Conservation (phyloP, 1,140 invertebrate species). For the Phocides pigmalion region DNA sequence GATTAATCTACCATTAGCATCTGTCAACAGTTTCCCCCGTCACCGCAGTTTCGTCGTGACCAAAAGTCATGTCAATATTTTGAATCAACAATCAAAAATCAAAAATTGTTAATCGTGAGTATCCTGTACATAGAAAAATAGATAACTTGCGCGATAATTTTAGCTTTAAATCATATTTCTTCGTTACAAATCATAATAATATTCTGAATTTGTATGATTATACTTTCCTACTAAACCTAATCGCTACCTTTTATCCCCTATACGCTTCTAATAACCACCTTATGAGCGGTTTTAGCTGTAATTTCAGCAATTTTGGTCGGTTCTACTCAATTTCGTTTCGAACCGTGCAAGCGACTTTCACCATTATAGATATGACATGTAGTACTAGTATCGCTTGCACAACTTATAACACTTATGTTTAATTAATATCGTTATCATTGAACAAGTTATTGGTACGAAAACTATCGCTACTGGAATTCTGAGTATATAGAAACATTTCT, state of each 20-base stretch:
- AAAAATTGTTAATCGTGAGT: too few species aligned
- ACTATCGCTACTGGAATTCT: conserved; percentile 17
- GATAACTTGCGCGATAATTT: too few species aligned
- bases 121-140: too few species aligned
- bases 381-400: background rate
- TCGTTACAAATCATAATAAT: background rate
- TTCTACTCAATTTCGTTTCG: conserved; percentile 41
- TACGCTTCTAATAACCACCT: conserved; percentile 31
- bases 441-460: conserved; percentile 17
- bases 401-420: conserved; percentile 6
- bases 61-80: too few species aligned
- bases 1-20: too few species aligned
- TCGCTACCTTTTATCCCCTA: conserved; percentile 20
- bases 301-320: conserved; percentile 60
- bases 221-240: conserved; percentile 17
- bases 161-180: too few species aligned
- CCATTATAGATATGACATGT: background rate
- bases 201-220: background rate
- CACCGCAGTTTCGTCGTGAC: too few species aligned
- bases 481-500: background rate
- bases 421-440: conserved; percentile 33
- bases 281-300: conserved; percentile 60
- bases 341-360: conserved; percentile 34
- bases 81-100: too few species aligned
- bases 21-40: too few species aligned